Evolutionary conservation across 2,797 vertebrate genomes (phyloP).

Genomic region (Halcyon chelicuti): DNA sequence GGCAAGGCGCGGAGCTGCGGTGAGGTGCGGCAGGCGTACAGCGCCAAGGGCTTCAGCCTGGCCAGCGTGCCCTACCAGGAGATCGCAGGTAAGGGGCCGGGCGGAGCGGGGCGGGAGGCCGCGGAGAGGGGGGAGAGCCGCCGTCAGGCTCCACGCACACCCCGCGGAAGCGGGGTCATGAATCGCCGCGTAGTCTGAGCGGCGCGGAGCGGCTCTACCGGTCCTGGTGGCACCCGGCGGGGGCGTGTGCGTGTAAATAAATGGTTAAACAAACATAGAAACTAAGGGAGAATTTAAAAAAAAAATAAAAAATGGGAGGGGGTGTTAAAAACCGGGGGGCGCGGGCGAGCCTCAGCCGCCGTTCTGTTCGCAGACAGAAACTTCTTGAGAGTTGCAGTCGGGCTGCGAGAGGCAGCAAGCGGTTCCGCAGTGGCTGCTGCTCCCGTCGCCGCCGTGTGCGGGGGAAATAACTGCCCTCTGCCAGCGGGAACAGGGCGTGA

Average conservation of each 20-base stretch:
- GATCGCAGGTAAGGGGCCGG: slow-evolving; percentile 86
- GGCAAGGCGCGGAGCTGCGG: slow-evolving; percentile 91
- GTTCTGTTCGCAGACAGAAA: slow-evolving; percentile 6
- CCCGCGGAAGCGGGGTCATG: background rate
- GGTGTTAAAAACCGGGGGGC: no score
- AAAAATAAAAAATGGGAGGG: background rate
- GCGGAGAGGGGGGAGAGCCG: background rate
- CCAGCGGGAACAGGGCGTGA: background rate
- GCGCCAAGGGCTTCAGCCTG: slow-evolving; percentile 91
- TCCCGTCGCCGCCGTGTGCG: background rate
- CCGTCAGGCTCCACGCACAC: background rate
- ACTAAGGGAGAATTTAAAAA: background rate
- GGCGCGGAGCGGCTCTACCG: background rate
- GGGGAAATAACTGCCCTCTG: background rate
- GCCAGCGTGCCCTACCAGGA: slow-evolving; percentile 91
- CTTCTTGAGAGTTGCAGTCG: slow-evolving; percentile 56
- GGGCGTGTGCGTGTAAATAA: background rate
- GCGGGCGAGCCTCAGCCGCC: background rate
- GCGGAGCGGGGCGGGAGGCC: background rate
- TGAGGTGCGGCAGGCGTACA: slow-evolving; percentile 92
- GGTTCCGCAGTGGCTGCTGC: background rate
- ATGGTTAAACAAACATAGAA: background rate
- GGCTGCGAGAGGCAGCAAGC: background rate
- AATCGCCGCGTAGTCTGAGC: background rate
- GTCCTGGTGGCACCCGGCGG: background rate